These are phyloP conservation scores for Nymphalis polychloros DNA, from an alignment of 2,888 invertebrate genomes.

Conservation along the genomic window DNA sequence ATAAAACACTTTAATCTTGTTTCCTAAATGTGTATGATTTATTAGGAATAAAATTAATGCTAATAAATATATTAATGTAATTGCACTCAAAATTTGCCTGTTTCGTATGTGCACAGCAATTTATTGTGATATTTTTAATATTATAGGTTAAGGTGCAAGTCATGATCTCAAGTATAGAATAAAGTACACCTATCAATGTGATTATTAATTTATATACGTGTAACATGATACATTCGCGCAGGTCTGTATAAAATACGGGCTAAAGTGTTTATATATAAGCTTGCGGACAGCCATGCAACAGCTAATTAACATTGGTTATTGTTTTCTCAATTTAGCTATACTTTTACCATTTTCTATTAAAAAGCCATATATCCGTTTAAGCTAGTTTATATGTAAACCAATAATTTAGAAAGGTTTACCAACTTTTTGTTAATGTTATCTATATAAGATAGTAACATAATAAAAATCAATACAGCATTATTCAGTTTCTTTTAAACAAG, in stretches of 20 bases:
- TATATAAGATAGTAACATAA: conserved; percentile 64
- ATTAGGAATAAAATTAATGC: conserved; percentile 63
- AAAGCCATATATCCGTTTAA: conserved; percentile 21
- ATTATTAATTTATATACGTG: conserved; percentile 65
- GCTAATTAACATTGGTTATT: conserved; percentile 38
- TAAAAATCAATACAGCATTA: conserved; percentile 56
- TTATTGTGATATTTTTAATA: conserved; percentile 83
- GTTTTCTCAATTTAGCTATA: conserved; percentile 40
- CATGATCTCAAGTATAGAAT: conserved; percentile 73
- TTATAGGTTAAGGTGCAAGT: conserved; percentile 77
- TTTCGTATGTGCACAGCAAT: conserved; percentile 82
- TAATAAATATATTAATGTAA: conserved; percentile 72
- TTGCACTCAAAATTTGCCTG: conserved; percentile 82
- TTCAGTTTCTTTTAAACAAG: conserved; percentile 22
- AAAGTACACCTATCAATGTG: conserved; percentile 70
- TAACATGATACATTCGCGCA: conserved; percentile 52
- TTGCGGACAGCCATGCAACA: conserved; percentile 47
- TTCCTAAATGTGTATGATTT: conserved; percentile 45
- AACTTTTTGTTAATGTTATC: conserved; percentile 75
- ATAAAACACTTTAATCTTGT: conserved; percentile 23
- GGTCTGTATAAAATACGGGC: conserved; percentile 65
- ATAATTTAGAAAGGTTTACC: conserved; percentile 60
- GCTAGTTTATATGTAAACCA: conserved; percentile 36
- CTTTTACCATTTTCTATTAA: conserved; percentile 5
- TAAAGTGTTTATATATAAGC: conserved; percentile 54